Conservation (phyloP, 2,888 invertebrate genomes). For the Charanyca ferruginea region DNA sequence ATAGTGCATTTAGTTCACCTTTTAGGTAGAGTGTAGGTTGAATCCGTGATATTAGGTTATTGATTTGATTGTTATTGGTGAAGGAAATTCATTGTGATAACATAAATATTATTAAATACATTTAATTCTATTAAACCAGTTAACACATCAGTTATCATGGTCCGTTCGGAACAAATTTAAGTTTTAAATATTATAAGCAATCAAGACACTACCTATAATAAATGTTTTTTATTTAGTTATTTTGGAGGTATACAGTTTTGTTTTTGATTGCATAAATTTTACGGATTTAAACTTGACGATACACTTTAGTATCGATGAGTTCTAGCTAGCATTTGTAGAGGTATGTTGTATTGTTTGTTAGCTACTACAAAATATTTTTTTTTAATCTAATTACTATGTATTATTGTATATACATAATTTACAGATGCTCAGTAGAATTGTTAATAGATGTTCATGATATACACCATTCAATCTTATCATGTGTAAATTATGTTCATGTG, state of each 20-base stretch:
- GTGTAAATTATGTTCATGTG: not conserved
- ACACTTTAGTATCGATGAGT: conserved; percentile 2
- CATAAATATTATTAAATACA: conserved; percentile 32
- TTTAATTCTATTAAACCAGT: conserved; percentile 8
- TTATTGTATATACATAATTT: not conserved
- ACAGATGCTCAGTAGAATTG: not conserved
- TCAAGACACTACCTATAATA: conserved; percentile 23
- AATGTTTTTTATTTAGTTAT: conserved; percentile 18
- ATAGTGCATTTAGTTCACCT: conserved; percentile 62
- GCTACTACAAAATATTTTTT: not conserved
- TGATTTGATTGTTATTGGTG: conserved; percentile 48
- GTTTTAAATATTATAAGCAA: conserved; percentile 9
- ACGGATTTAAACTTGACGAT: not conserved
- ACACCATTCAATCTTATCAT: conserved; percentile 1
- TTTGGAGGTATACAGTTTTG: conserved; percentile 18
- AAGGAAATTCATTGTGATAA: conserved; percentile 49
- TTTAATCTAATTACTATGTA: not conserved
- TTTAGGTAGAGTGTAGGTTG: conserved; percentile 44
- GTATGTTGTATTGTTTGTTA: not conserved
- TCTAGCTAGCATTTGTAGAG: conserved; percentile 11
- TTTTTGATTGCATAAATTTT: not conserved
- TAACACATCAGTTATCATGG: conserved; percentile 31
- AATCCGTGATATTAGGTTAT: conserved; percentile 58
- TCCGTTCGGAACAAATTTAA: conserved; percentile 22
- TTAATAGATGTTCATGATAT: not conserved